Evolutionary conservation across 2,113 vertebrate species (phyloP), one percentile per base, ranked within the genome.

Genomic region (Festucalex cinctus): DNA sequence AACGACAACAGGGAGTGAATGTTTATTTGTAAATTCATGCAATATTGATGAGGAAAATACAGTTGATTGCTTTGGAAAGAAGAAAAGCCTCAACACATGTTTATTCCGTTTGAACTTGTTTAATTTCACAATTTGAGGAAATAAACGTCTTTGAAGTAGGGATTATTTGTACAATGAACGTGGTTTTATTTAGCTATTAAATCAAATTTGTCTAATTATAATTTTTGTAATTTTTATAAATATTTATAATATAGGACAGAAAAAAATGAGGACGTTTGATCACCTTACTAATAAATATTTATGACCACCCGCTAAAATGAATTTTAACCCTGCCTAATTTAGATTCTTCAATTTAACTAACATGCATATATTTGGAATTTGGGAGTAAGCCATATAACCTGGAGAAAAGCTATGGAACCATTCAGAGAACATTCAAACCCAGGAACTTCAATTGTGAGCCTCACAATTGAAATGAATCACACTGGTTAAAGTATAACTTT

Each of bases 31-130:
- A 35, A 32, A 49, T 36, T 35, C 32, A 65, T 65, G 62, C 43
- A 64, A 64, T 35, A 48, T 64, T 48, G 44, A 64, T 64, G 32
- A 41, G n/a, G 70, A 59, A n/a, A 35, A 46, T 71, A 37, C 49
- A 63, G 16, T 12, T 58, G 9, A 48, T 43, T 62, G 60, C 39
- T 43, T 13, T 16, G 20, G 39, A 62, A 62, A 43, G 39, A 17
- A 62, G 14, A 26, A 39, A 62, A 24, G 22, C n/a, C 60, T 20
- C 60, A 62, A 62, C 60, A 19, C 60, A 62, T 62, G 60, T 62
- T 62, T 62, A 62, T 62, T 44, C 60, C 13, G 36, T 61, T 61
- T 61, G 35, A 22, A 41, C 36, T 54, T 57, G 26, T 35, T 57
- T 57, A 2, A 32, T 57, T 57, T 57, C 14, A 57, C 28, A 32